Evolutionary conservation across 2,888 invertebrate genomes (phyloP).

Genomic region (Aspidiotus destructor): DNA sequence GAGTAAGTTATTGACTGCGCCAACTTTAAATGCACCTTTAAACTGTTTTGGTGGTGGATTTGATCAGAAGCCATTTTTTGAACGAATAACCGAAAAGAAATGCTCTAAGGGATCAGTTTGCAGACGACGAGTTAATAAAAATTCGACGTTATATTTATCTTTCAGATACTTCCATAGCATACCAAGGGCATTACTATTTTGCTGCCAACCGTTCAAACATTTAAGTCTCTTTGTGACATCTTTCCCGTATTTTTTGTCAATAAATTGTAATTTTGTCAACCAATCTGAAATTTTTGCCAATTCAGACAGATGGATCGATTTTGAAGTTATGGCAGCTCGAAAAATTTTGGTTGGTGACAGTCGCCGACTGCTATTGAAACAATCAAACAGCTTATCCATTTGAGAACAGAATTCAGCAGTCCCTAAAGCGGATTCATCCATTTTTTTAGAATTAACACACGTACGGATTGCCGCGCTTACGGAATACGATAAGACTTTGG

Average conservation of each 20-base stretch:
- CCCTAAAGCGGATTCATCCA: neutral
- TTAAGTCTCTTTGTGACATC: neutral
- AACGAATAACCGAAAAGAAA: neutral
- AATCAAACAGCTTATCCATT: conserved; percentile 4
- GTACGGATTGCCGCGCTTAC: neutral
- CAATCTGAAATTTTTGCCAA: neutral
- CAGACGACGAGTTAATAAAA: neutral
- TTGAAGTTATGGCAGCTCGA: neutral
- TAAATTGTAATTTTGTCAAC: neutral
- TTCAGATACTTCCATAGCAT: neutral
- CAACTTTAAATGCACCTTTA: neutral
- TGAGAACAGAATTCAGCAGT: neutral
- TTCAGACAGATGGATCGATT: neutral
- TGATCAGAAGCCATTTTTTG: neutral
- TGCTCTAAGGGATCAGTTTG: neutral
- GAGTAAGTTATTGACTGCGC: neutral
- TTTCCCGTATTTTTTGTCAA: neutral
- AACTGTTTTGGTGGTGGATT: conserved; percentile 2
- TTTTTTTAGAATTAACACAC: neutral
- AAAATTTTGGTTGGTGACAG: neutral
- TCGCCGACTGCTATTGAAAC: neutral
- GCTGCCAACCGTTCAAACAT: neutral
- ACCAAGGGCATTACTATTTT: neutral
- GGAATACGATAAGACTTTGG: neutral
- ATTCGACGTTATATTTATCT: neutral